phyloP scores from a whole-genome alignment of 2,113 vertebrate species.

The Vombatus ursinus region DNA sequence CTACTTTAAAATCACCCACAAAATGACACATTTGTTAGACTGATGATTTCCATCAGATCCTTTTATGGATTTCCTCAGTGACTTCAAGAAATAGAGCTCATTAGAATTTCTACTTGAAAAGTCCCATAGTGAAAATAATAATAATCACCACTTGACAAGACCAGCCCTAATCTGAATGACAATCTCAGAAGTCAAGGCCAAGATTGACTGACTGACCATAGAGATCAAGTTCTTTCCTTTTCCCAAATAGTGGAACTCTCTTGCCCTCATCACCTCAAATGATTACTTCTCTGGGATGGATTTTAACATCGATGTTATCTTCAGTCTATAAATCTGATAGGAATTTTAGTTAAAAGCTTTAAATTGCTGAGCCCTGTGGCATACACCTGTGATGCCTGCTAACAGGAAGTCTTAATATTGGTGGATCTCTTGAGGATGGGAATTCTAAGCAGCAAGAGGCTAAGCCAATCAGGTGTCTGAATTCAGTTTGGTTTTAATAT shows the following conservation, averaged over 20 bases:
- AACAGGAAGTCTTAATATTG: not conserved
- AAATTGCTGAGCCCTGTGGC: not conserved
- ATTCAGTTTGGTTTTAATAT: not conserved
- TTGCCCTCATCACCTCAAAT: not conserved
- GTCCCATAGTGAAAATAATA: conserved; percentile 36
- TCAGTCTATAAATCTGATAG: not conserved
- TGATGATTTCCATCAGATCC: not conserved
- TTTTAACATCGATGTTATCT: not conserved
- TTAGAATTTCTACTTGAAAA: conserved; percentile 52
- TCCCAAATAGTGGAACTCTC: not conserved
- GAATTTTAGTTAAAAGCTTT: not conserved
- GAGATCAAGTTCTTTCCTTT: conserved; percentile 7
- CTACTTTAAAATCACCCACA: conserved; percentile 21
- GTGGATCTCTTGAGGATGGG: not conserved
- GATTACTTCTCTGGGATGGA: not conserved
- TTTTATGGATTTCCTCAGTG: conserved; percentile 26
- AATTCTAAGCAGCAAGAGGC: not conserved
- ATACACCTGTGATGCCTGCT: not conserved
- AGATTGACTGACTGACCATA: not conserved
- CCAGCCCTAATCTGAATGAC: conserved; percentile 15
- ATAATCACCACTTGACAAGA: not conserved
- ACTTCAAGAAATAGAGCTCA: conserved; percentile 49
- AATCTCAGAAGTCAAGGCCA: conserved; percentile 40
- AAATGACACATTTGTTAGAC: conserved; percentile 24
- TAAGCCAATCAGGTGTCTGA: not conserved